Evolutionary conservation across 2,113 vertebrate species (phyloP).

Genomic region (Mesitornis unicolor): DNA sequence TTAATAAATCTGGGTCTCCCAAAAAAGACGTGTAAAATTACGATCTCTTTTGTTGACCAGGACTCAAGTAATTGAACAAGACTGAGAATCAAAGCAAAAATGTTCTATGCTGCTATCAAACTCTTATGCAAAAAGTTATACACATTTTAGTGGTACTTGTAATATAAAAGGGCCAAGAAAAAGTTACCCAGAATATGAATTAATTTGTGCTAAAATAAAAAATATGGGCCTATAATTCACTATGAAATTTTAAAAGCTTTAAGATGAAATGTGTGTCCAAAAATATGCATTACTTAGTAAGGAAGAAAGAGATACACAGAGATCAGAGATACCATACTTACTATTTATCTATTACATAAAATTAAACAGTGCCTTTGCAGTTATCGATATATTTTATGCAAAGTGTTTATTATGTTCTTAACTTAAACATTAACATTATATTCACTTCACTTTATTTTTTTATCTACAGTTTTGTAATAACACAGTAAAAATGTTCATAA

Average conservation of each 20-base stretch:
- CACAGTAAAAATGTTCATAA: background rate
- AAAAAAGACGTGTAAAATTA: background rate
- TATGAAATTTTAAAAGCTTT: background rate
- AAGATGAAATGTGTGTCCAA: background rate
- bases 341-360: background rate
- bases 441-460: background rate
- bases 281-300: background rate
- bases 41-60: background rate
- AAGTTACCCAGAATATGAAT: background rate
- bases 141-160: background rate
- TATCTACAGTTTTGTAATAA: background rate
- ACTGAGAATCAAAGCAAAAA: background rate
- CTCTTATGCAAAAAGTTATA: background rate
- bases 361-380: background rate
- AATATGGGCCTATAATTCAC: background rate
- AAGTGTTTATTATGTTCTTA: background rate
- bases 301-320: background rate
- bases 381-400: background rate
- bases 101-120: background rate
- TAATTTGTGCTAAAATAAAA: background rate
- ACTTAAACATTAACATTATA: background rate
- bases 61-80: background rate
- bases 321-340: background rate
- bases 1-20: background rate
- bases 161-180: background rate